Percentiles rank a stretch among this genome's conserved stretches.
Evolutionary conservation across 2,797 vertebrate genomes (phyloP).

Genomic region (Poecilia velifera): DNA sequence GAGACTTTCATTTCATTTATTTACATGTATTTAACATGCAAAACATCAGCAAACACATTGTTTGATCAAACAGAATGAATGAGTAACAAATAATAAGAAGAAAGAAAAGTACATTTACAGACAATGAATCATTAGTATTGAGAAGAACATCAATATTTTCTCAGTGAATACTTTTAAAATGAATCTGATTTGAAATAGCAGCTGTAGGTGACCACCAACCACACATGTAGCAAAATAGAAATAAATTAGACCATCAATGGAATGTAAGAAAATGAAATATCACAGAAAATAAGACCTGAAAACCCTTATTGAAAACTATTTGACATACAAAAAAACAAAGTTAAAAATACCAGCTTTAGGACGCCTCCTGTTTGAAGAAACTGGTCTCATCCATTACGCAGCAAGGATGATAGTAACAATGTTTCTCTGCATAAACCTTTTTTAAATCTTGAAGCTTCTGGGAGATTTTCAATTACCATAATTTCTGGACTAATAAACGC

Average conservation of each 20-base stretch:
- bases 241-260: not conserved
- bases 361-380: not conserved
- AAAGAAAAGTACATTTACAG: not conserved
- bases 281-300: not conserved
- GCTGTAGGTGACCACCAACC: not conserved
- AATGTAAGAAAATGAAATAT: not conserved
- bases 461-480: not conserved
- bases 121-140: not conserved
- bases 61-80: not conserved
- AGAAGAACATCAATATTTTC: not conserved
- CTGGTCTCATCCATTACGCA: not conserved
- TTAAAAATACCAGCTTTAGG: not conserved
- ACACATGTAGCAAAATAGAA: not conserved
- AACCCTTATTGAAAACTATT: not conserved
- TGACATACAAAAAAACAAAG: not conserved
- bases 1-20: not conserved
- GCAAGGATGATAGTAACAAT: not conserved
- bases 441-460: not conserved
- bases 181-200: not conserved
- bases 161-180: not conserved
- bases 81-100: not conserved
- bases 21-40: not conserved
- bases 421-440: not conserved
- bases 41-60: not conserved
- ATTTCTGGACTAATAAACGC: no score